Evolutionary conservation across 2,113 vertebrate genomes (phyloP), one percentile per base, ranked within the genome.

Genomic region (Albula goreensis): DNA sequence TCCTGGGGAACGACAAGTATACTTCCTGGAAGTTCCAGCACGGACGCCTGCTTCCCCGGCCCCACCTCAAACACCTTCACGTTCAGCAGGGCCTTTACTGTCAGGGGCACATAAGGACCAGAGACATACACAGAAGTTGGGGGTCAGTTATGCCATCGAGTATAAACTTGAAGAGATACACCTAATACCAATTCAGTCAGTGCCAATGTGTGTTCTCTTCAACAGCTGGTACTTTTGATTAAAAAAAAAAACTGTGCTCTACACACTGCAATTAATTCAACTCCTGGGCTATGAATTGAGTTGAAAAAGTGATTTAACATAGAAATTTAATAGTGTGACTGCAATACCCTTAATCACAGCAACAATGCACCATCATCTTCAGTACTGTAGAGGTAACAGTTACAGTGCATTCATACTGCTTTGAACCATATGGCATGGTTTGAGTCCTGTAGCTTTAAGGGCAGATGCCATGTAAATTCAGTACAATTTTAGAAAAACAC

Each of bases 1-100:
- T 97, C 98, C 91, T 99, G 98, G 51, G 98, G 98, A 86, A 99
- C 95, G 84, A 99, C 95, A 53, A 99, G 95, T 78, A 99, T 17
- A n/a, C 93, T 92, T 0, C 97, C 98, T 4, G 97, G 97, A 11
- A 99, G 95, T 79, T 98, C 96, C 89, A 96, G 74, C 90, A 98
- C 89, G 0, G 98, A 98, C 25, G 96, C 92, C 4, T 91, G 90
- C 90, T 97, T 95, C 74, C 98, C 96, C 0, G 94, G 94, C 89
- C 96, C 93, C 0, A 93, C 92, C 92, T 99, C 98, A 89, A 96
- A 97, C 89, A 99, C 93, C 88, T 97, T 97, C 89, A 97, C 92
- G 90, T 96, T 98, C 89, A 99, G 78, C 80, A 99, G 89, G 0
- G 93, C 91, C 87, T 91, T 96, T 63, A 97, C 97, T 96, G 92